Evolutionary conservation across 2,888 invertebrate genomes (phyloP), one percentile per base, ranked within the genome.

Genomic region (Petrophora chlorosata): DNA sequence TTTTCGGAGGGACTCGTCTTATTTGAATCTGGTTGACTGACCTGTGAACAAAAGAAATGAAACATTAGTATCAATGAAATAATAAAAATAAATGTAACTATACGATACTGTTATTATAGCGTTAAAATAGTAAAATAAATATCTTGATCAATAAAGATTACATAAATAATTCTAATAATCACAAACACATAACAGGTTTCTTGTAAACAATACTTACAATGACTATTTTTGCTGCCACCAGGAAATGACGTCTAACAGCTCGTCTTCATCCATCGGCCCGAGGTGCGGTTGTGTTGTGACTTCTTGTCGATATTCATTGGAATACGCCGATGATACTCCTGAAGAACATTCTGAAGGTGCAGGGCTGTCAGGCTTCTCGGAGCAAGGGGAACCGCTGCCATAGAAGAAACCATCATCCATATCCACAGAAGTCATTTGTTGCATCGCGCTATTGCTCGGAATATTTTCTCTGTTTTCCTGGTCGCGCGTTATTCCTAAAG

Each of bases 211-310:
- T 55, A 81, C 85, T 84, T 76, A 86, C 86, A 60, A 65, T 63
- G 9, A 65, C 73, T 90, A 91, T 89, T 92, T 92, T 74, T 95
- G 94, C 73, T 96, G 95, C 96, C 95, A 96, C 92, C 94, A 95
- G 36, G 94, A 94, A 65, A 96, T 95, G 60, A 94, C 95, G 69
- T 97, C 97, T 22, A 97, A 91, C 4, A 97, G 92, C 70, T 97
- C 97, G 63, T 97, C 97, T 76, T 96, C 97, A 73, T 96, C 96
- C 91, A 95, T 95, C 3, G 95, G 93, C 50, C 95, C 95, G 51
- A 92, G 88, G 58, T 92, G 88, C 33, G 92, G 91, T 53, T 91
- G 90, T 36, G 83, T 71, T 3, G 84, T 74, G 54, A 76, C 79
- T 57, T 89, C 87, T 60, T 89, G 85, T 44, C 87, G 76, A 61